phyloP scores from a whole-genome alignment of 1,140 invertebrate genomes.

The Drosophila grimshawi region DNA sequence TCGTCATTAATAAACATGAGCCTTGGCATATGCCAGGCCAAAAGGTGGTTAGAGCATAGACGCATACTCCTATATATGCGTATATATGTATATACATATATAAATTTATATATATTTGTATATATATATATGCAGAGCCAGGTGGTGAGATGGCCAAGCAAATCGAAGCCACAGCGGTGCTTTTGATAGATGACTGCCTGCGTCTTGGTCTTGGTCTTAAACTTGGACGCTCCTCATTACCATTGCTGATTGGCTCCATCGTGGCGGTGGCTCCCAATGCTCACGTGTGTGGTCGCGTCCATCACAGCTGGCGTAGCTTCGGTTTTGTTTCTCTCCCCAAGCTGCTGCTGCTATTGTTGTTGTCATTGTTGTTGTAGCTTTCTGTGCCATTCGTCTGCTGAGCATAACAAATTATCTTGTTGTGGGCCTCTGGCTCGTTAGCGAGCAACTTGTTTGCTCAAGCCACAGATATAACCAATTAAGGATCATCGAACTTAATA shows the following conservation, averaged over 20 bases:
- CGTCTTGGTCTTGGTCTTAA: constrained; percentile 23
- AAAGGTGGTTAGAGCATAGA: constrained; percentile 26
- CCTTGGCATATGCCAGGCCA: constrained; percentile 7
- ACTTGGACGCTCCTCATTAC: constrained; percentile 62
- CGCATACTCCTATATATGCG: constrained; percentile 13
- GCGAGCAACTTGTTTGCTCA: constrained; percentile 69
- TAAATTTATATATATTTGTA: not conserved
- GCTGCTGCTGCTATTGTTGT: constrained; percentile 25
- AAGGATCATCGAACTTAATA: constrained; percentile 31
- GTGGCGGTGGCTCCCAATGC: constrained; percentile 37
- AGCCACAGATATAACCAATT: constrained; percentile 45
- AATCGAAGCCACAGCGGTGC: constrained; percentile 71
- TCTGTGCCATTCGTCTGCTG: constrained; percentile 54
- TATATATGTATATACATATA: not conserved
- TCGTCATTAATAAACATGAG: constrained; percentile 78
- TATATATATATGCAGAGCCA: not conserved
- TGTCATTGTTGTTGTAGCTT: constrained; percentile 30
- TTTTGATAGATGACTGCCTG: constrained; percentile 68
- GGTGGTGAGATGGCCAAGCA: constrained; percentile 40
- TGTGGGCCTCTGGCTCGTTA: constrained; percentile 70
- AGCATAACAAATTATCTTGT: constrained; percentile 77
- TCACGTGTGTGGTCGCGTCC: constrained; percentile 70
- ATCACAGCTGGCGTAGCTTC: constrained; percentile 55
- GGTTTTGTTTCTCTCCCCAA: constrained; percentile 16
- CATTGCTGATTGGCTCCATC: constrained; percentile 67